A percentile compares a stretch with the other conserved stretches of the same genome.
These are phyloP conservation scores for Oscheius sp. DNA, from an alignment of 1,140 invertebrate genomes.

Conservation along the genomic window DNA sequence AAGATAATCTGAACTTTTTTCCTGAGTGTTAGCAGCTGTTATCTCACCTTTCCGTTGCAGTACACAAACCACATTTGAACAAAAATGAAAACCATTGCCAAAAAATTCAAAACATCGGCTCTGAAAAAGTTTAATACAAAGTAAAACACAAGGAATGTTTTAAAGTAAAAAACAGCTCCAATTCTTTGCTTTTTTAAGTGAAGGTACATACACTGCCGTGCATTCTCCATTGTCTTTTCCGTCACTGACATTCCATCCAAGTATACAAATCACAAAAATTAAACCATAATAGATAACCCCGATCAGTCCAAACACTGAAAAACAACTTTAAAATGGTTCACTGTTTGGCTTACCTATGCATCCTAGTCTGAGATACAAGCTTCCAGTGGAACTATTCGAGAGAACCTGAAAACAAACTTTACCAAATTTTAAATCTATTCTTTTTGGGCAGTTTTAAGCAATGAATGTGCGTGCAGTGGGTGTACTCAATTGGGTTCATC, in stretches of 20 bases:
- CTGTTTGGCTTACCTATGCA: constrained; percentile 15
- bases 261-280: constrained; percentile 20
- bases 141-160: too few relatives aligned
- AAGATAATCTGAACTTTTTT: constrained; percentile 25
- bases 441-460: neutral
- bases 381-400: constrained; percentile 34
- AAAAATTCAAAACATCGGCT: constrained; percentile 24
- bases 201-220: neutral
- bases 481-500: neutral
- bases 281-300: constrained; percentile 34
- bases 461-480: neutral
- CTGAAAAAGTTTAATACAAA: constrained; percentile 12
- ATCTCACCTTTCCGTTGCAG: constrained; percentile 32
- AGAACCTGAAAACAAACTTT: constrained; percentile 6
- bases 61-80: constrained; percentile 39
- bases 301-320: constrained; percentile 36
- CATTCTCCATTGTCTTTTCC: constrained; percentile 17
- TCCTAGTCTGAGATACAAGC: constrained; percentile 29
- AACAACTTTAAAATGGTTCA: neutral
- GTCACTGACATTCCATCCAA: constrained; percentile 8
- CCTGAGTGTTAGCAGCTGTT: neutral
- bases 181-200: too few relatives aligned
- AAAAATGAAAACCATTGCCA: constrained; percentile 33
- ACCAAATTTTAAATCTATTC: neutral
- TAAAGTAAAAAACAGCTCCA: too few relatives aligned